Conservation (phyloP, 2,113 vertebrate genomes). For the Syrrhaptes paradoxus region DNA sequence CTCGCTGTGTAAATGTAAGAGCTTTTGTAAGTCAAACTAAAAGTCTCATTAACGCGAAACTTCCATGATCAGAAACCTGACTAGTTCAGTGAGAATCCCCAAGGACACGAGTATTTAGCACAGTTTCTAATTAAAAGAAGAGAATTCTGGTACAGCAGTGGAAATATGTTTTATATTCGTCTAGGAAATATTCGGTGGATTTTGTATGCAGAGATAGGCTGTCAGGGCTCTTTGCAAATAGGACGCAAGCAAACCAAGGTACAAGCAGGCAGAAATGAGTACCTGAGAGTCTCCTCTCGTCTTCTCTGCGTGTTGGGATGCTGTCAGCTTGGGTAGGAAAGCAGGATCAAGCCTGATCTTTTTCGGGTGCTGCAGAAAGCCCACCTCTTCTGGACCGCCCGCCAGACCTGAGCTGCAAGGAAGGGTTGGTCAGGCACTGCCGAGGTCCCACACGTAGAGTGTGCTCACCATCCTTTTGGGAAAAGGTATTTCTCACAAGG, state of each 20-base stretch:
- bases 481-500: background rate
- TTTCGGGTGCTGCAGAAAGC: background rate
- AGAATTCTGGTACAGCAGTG: slow-evolving; percentile 34
- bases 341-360: background rate
- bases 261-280: background rate
- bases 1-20: slow-evolving; percentile 51
- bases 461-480: background rate
- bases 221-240: background rate
- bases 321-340: background rate
- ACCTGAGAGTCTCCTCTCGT: background rate
- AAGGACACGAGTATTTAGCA: slow-evolving; percentile 37
- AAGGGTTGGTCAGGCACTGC: background rate
- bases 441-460: fast-evolving
- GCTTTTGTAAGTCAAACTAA: slow-evolving; percentile 71
- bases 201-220: background rate
- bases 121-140: slow-evolving; percentile 63
- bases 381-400: background rate
- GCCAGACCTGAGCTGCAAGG: background rate
- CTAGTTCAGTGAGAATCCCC: slow-evolving; percentile 47
- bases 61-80: slow-evolving; percentile 69
- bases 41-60: slow-evolving; percentile 52
- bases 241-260: background rate
- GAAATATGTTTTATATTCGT: background rate
- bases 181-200: background rate
- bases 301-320: background rate